Conservation (phyloP, 1,140 invertebrate species). For the Ganaspis sp. region DNA sequence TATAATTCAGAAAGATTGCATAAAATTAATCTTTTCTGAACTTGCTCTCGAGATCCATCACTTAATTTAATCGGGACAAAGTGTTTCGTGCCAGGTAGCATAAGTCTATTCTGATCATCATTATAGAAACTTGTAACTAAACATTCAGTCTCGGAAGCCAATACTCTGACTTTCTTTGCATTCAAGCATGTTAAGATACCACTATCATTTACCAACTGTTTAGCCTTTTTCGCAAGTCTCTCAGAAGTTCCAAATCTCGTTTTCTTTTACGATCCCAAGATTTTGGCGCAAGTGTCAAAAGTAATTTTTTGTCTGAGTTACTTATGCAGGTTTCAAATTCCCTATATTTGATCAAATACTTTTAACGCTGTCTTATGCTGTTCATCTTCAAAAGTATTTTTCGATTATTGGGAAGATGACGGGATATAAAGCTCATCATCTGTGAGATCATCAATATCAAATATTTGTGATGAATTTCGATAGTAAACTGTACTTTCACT, state of each 20-base stretch:
- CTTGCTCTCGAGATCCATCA: too few species aligned
- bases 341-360: neutral
- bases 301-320: neutral
- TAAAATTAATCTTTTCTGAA: too few species aligned
- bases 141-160: neutral
- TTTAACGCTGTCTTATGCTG: too few species aligned
- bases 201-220: neutral
- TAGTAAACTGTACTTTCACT: too few species aligned
- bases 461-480: too few species aligned
- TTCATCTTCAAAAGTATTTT: too few species aligned
- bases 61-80: neutral
- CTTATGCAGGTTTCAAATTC: neutral
- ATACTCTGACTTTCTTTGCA: neutral
- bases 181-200: neutral
- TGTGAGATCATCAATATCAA: too few species aligned
- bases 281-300: neutral
- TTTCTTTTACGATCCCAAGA: neutral
- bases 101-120: neutral
- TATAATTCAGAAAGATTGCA: too few species aligned
- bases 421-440: too few species aligned
- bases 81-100: neutral
- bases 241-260: neutral
- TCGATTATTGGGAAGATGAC: too few species aligned
- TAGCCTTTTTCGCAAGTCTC: neutral
- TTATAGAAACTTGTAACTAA: neutral